These are phyloP conservation scores for Chlorodrepanis virens DNA, from an alignment of 2,113 vertebrate genomes.

Conservation along the genomic window DNA sequence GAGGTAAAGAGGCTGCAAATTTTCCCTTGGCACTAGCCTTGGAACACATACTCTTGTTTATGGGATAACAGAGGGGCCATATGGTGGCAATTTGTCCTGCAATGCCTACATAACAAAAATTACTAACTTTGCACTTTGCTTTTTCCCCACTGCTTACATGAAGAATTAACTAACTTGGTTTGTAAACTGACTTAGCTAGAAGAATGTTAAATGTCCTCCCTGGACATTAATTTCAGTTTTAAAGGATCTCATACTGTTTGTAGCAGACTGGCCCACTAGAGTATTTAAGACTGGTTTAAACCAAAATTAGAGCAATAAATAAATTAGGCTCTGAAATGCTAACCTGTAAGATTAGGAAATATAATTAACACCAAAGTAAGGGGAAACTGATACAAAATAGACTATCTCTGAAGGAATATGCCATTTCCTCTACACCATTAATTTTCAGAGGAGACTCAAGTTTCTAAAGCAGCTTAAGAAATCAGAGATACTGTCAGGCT, in stretches of 20 bases:
- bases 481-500: not conserved
- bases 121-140: not conserved
- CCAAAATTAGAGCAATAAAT: not conserved
- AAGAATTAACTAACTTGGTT: not conserved
- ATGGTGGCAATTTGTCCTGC: not conserved
- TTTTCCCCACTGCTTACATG: not conserved
- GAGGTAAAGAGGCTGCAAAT: not conserved
- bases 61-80: rapidly evolving
- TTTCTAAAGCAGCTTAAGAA: not conserved
- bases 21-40: not conserved
- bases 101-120: not conserved
- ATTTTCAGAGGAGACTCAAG: not conserved
- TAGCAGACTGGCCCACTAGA: not conserved
- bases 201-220: not conserved
- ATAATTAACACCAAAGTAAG: not conserved
- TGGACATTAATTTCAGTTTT: not conserved
- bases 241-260: not conserved
- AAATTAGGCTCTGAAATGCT: not conserved
- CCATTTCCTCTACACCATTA: not conserved
- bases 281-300: not conserved
- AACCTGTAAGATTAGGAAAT: not conserved
- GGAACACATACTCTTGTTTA: not conserved
- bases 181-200: not conserved
- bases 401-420: not conserved
- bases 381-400: not conserved